A percentile compares a stretch with the other conserved stretches of the same genome.
These are phyloP conservation scores for Autographa gamma DNA, from an alignment of 2,888 invertebrate genomes.

Conservation along the genomic window DNA sequence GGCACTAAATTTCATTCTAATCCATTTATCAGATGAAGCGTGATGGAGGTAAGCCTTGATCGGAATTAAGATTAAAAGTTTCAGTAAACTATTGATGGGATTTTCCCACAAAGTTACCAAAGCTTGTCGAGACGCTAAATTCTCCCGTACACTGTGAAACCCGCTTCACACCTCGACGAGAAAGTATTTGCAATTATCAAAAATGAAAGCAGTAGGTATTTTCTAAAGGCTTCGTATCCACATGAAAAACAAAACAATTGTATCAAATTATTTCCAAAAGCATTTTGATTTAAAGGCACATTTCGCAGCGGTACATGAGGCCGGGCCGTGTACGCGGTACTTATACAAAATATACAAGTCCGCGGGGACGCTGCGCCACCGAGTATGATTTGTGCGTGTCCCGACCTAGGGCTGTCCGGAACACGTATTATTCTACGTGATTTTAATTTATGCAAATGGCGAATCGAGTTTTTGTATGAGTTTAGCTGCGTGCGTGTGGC, in stretches of 20 bases:
- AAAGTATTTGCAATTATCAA: not conserved
- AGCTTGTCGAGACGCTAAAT: not conserved
- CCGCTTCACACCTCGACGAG: not conserved
- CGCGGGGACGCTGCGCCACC: slow-evolving; percentile 37
- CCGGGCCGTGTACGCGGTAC: slow-evolving; percentile 22
- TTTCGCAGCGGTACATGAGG: slow-evolving; percentile 6
- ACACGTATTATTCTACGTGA: not conserved
- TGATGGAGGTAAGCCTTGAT: slow-evolving; percentile 3
- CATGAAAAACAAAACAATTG: not conserved
- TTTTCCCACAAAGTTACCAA: not conserved
- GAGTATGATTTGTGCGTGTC: slow-evolving; percentile 60
- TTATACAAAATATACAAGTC: slow-evolving; percentile 23
- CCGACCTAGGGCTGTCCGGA: slow-evolving; percentile 27
- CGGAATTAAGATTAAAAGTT: slow-evolving; percentile 8
- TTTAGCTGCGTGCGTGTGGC: not conserved
- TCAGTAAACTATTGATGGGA: not conserved
- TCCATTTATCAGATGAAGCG: not conserved
- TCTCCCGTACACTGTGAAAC: not conserved
- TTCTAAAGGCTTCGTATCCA: not conserved
- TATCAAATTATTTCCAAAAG: not conserved
- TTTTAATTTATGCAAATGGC: slow-evolving; percentile 11
- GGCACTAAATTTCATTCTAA: not conserved
- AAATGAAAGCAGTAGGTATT: not conserved
- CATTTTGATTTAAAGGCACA: slow-evolving; percentile 6
- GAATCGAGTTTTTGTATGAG: slow-evolving; percentile 8